A percentile compares a stretch with the other conserved stretches of the same genome.
Conservation (phyloP, 2,797 vertebrate genomes). For the Emydoidea blandingii region DNA sequence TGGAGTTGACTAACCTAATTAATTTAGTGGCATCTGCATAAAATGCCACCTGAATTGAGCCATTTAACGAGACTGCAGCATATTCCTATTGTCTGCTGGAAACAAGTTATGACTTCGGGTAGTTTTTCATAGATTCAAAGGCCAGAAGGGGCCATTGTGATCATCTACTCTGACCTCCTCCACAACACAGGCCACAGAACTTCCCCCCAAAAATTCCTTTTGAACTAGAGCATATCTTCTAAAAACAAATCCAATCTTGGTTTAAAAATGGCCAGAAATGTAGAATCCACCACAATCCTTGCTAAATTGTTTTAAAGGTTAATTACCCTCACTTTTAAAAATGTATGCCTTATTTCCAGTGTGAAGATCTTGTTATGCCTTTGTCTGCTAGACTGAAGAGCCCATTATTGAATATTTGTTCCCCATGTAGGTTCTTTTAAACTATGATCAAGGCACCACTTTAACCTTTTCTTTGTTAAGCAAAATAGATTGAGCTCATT, state of each 20-base stretch:
- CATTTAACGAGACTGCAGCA: not conserved
- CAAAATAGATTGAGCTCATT: not conserved
- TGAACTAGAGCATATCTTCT: not conserved
- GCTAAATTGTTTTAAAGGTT: not conserved
- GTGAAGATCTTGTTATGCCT: not conserved
- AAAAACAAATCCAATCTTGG: not conserved
- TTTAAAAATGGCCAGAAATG: not conserved
- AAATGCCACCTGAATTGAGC: not conserved
- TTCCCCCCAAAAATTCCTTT: not conserved
- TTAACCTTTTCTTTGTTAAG: not conserved
- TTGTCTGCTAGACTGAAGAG: not conserved
- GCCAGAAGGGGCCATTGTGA: too few species aligned
- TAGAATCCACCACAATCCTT: not conserved
- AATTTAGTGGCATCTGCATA: conserved; percentile 3
- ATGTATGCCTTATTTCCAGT: not conserved
- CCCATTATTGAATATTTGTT: not conserved
- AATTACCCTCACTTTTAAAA: not conserved
- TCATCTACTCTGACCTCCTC: too few species aligned
- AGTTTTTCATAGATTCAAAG: too few species aligned
- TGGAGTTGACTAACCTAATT: not conserved
- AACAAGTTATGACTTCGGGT: not conserved
- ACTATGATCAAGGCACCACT: not conserved
- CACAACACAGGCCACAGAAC: too few species aligned
- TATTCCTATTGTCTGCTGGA: not conserved
- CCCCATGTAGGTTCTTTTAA: not conserved